Base-by-base conservation (phyloP, 2,888 invertebrate species). In the Seira ritae region DNA sequence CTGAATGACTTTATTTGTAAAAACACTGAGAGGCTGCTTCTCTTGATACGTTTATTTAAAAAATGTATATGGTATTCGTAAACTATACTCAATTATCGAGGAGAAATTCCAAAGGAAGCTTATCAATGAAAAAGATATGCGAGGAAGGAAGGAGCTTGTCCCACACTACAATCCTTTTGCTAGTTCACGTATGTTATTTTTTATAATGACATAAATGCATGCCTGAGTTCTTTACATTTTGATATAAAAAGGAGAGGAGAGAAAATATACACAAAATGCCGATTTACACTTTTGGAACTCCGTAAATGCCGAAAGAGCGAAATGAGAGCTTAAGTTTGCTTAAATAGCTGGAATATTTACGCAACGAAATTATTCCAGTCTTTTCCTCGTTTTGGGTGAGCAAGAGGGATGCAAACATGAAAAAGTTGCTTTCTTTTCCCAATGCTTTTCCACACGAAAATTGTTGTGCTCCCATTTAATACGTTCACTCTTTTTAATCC, bases 291-390 rank as follows among this genome's bases (percentile, higher is more conserved):
- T 80, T 79, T 79, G 79, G 72, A 79, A 72, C 71, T 66, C 42
- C 72, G 72, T 66, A 67, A 79, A 79, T 73, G 62, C 73, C 73
- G 73, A 72, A 73, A 80, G 80, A 80, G 73, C 67, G 80, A 73
- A 80, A 80, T 73, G 80, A 80, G 73, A 68, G 80, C 80, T 80
- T 80, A 80, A 80, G 80, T 80, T 80, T 80, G 80, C 80, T 80
- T 80, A 80, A 80, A 80, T 80, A 80, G 80, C 80, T 73, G 80
- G 79, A 80, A 80, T 80, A 80, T 80, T 80, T 80, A 80, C 73
- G 73, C 73, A n/a, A 73, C 73, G 80, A 73, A 80, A 80, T 80
- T 80, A 80, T 80, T 80, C 80, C 66, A 66, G n/a, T 4, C 12
- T 50, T 78, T 76, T 67, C 19, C 62, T 37, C 62, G 69, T 55